Evolutionary conservation across 2,113 vertebrate species (phyloP).

Genomic region (Brachionichthys hirsutus): DNA sequence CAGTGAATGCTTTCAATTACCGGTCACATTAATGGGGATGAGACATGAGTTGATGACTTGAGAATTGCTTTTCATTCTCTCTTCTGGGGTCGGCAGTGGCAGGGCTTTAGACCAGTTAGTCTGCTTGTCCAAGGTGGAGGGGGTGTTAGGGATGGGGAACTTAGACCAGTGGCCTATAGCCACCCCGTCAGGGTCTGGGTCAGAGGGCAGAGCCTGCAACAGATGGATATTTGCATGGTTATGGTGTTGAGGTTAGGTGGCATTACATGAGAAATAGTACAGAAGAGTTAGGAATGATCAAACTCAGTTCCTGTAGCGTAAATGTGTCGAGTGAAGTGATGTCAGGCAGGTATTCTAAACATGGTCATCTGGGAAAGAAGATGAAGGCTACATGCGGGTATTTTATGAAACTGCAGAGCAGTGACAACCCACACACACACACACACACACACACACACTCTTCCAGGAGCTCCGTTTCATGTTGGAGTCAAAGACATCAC

Average conservation of each 20-base stretch:
- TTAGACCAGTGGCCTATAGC: slow-evolving; percentile 89
- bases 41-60: slow-evolving; percentile 93
- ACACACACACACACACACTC: slow-evolving; percentile 38
- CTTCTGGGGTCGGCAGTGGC: slow-evolving; percentile 95
- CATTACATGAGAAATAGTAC: slow-evolving; percentile 17
- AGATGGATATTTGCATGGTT: slow-evolving; percentile 69
- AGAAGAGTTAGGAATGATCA: slow-evolving; percentile 3
- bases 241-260: slow-evolving; percentile 40
- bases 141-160: slow-evolving; percentile 92
- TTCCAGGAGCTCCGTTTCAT: slow-evolving; percentile 44
- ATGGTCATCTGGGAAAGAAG: too few relatives aligned
- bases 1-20: slow-evolving; percentile 71
- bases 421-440: too few relatives aligned
- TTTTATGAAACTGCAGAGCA: too few relatives aligned
- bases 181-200: slow-evolving; percentile 89
- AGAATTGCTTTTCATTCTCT: slow-evolving; percentile 94
- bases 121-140: slow-evolving; percentile 98
- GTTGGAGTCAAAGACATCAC: slow-evolving; percentile 4
- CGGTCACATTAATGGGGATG: slow-evolving; percentile 98
- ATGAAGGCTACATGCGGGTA: too few relatives aligned
- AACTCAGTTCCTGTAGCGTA: slow-evolving; percentile 28
- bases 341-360: too few relatives aligned
- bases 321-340: too few relatives aligned
- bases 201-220: slow-evolving; percentile 85
- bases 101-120: slow-evolving; percentile 96